Evolutionary conservation across 2,888 invertebrate genomes (phyloP), one percentile per base, ranked within the genome.

Genomic region (Ethmia dodecea): DNA sequence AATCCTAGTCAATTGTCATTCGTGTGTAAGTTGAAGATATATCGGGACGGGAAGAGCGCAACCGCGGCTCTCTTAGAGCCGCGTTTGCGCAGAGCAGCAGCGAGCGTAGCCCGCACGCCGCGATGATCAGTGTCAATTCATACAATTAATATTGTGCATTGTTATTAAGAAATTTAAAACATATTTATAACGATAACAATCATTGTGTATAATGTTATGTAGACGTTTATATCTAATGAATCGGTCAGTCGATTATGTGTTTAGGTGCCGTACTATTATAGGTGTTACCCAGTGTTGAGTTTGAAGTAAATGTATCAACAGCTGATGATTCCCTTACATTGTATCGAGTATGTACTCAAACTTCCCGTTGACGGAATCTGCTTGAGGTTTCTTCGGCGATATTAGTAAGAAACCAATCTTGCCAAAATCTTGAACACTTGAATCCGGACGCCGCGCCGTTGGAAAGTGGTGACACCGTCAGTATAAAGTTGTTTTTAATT

Each of bases 1-100:
- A 63, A 69, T 77, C 70, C 84, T 86, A 86, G 84, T 86, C 84
- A 86, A 86, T 86, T 86, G 84, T 84, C 81, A 71, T 70, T 79
- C 67, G 81, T 74, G 60, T 68, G 73, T 79, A 72, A 70, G 73
- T 61, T 57, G 64, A 43, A 46, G 25, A 26, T 47, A 47, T 52
- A 49, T 53, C 57, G 53, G 52, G 54, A 38, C 38, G 53, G 51
- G 46, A 38, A 41, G 49, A 46, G 57, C 53, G 45, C 50, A 37
- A 41, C 33, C 11, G 48, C 36, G 46, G 42, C 56, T 49, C 47
- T 37, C n/a, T n/a, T n/a, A n/a, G n/a, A n/a, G n/a, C n/a, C n/a
- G n/a, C n/a, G n/a, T n/a, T n/a, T 34, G 43, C 47, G 51, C 35
- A 38, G 44, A 37, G 44, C 43, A 45, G 28, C 31, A 33, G 28